Evolutionary conservation across 2,797 vertebrate genomes (phyloP), one percentile per base, ranked within the genome.

Genomic region (Aulostomus chinensis): DNA sequence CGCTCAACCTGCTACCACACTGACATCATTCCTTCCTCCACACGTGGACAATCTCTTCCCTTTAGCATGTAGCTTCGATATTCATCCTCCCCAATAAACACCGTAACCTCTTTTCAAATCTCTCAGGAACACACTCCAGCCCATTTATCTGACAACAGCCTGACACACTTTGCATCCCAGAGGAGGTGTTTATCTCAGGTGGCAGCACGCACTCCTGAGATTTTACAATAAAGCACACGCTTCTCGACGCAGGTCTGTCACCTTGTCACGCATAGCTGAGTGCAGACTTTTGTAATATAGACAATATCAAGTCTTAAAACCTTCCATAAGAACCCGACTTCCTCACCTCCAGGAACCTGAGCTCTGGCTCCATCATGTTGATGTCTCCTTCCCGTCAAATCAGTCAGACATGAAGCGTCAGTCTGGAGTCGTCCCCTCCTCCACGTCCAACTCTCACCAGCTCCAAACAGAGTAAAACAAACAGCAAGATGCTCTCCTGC

Each of bases 331-430:
- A 39, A 15, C 14, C 5, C 1, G 14, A 10, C 13, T 40, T 15
- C 13, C 85, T 86, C 75, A 85, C 85, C 80, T 86, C 82, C 4
- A 46, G 3, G 49, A 65, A 86, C 53, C 78, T 78, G 66, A 79
- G 68, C 57, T 86, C 84, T 18, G 79, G 80, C 1, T 86, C 84
- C 74, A 83, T 82, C 50, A 47, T 48, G 45, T 13, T 58, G 65
- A 43, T 15, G 16, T 18, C 30, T 45, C 32, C 9, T 32, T 42
- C n/a, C 34, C 26, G 50, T 48, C 24, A 39, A 43, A 68, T 40
- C 40, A 11, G 6, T 15, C 6, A 34, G 26, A 34, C 5, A 4
- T 11, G 15, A 62, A 57, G 37, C 47, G 14, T 8, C 22, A 50
- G 38, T 7, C 39, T 25, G 26, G 9, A 28, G 26, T 9, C 4